Evolutionary conservation across 2,113 vertebrate genomes (phyloP), one percentile per base, ranked within the genome.

Genomic region (Cepphus grylle): DNA sequence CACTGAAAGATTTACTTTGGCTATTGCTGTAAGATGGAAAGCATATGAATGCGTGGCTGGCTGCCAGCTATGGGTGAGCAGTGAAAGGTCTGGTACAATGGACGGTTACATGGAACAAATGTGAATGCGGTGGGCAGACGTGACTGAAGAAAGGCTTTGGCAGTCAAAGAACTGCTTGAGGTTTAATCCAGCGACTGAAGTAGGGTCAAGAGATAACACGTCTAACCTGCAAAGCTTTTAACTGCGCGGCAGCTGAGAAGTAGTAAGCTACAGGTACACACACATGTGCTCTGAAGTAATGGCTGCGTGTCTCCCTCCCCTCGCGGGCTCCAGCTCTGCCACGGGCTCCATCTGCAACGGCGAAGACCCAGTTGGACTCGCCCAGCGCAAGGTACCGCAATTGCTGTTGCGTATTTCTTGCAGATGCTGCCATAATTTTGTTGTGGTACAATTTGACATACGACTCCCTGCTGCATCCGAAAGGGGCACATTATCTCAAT

Each of bases 401-500:
- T 8, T 25, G 95, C 80, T 73, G 63, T 1, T 10, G 62, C 5
- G 8, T 26, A 2, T 42, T 95, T 38, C 91, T 62, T 94, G 91
- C 96, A 96, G 97, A 97, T 96, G 97, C 90, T 96, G 96, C 90
- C 80, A 61, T 97, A 87, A 84, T 96, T 97, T 94, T 96, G 96
- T 97, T 96, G 93, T 52, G 91, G 85, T 94, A 84, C 95, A 84
- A 80, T 91, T 95, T 96, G 94, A 96, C 96, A 16, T 90, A 95
- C 85, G 76, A 66, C 93, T 94, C 97, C 93, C 90, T 38, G 93
- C 95, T 93, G 94, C 97, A 82, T 95, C 94, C 85, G 83, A 96
- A 96, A 97, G 96, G 93, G 95, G 94, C 69, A 96, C 91, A 97
- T 98, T 98, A 97, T 98, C 98, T 97, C 95, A 97, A 97, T 97